These are phyloP conservation scores for Oedothorax gibbosus DNA, from an alignment of 1,140 invertebrate species.

Conservation along the genomic window DNA sequence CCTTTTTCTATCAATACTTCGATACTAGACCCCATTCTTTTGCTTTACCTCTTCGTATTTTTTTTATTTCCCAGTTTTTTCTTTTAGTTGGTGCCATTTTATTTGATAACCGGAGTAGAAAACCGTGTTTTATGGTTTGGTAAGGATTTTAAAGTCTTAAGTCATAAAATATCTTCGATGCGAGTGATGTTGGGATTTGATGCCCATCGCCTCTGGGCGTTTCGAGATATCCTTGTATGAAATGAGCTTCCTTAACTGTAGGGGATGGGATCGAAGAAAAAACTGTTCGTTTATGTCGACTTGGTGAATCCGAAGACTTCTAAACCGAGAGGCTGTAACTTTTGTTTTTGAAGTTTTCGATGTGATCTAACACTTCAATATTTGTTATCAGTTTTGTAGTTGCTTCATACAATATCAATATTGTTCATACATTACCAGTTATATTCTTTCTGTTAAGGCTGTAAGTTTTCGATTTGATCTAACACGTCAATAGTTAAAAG, in stretches of 20 bases:
- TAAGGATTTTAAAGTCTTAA: conserved; percentile 27
- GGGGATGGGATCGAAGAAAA: conserved; percentile 6
- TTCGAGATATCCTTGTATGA: neutral
- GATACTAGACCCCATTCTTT: neutral
- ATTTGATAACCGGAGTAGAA: conserved; percentile 9
- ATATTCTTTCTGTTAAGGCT: too few species aligned
- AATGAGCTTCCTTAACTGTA: neutral
- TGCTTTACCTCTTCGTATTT: neutral
- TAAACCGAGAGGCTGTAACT: too few species aligned
- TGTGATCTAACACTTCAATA: too few species aligned
- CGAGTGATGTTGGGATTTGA: too few species aligned
- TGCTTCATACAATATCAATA: too few species aligned
- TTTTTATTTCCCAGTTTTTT: neutral
- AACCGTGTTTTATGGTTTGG: conserved; percentile 28
- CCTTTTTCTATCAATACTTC: conserved; percentile 21
- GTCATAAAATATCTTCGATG: neutral
- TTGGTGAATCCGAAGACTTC: too few species aligned
- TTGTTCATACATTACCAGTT: too few species aligned
- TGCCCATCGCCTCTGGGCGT: neutral
- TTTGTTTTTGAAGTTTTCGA: too few species aligned
- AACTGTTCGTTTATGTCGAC: conserved; percentile 27
- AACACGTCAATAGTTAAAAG: too few species aligned
- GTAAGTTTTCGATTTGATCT: too few species aligned
- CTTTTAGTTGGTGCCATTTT: neutral
- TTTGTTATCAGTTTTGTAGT: too few species aligned